These are phyloP conservation scores for Acleris emargana DNA, from an alignment of 2,888 invertebrate species.

Conservation along the genomic window DNA sequence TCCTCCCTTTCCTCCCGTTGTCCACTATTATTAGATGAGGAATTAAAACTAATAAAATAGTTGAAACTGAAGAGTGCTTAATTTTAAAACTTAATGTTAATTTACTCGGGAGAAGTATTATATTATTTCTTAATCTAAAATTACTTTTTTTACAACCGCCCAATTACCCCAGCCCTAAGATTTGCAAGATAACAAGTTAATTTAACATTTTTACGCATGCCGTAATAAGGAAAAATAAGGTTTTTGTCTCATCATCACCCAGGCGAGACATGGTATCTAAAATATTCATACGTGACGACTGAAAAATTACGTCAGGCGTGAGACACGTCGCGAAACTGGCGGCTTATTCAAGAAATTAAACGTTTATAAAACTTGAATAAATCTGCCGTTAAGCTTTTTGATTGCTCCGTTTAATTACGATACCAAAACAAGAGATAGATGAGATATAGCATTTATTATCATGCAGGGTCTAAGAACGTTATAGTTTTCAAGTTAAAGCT, in stretches of 20 bases:
- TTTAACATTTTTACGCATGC: constrained; percentile 6
- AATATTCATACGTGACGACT: constrained; percentile 23
- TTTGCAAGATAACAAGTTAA: constrained; percentile 13
- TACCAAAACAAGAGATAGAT: no score
- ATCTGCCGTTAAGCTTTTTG: no score
- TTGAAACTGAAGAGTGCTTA: no score
- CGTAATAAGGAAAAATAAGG: constrained; percentile 28
- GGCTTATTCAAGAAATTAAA: constrained; percentile 1
- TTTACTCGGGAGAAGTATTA: no score
- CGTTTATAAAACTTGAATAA: neutral
- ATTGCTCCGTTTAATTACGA: no score
- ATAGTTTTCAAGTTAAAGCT: no score
- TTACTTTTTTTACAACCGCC: constrained; percentile 1
- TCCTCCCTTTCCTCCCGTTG: neutral
- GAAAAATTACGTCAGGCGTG: constrained; percentile 25
- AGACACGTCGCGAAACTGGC: constrained; percentile 7
- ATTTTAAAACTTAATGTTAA: no score
- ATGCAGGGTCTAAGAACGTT: no score
- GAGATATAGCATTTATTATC: no score
- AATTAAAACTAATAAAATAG: no score
- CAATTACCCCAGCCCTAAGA: neutral
- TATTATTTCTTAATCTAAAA: neutral
- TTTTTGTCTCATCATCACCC: constrained; percentile 5
- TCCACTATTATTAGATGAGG: neutral
- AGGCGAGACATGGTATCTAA: constrained; percentile 9